phyloP scores from a whole-genome alignment of 2,797 vertebrate genomes.

The Tympanoctomys barrerae region DNA sequence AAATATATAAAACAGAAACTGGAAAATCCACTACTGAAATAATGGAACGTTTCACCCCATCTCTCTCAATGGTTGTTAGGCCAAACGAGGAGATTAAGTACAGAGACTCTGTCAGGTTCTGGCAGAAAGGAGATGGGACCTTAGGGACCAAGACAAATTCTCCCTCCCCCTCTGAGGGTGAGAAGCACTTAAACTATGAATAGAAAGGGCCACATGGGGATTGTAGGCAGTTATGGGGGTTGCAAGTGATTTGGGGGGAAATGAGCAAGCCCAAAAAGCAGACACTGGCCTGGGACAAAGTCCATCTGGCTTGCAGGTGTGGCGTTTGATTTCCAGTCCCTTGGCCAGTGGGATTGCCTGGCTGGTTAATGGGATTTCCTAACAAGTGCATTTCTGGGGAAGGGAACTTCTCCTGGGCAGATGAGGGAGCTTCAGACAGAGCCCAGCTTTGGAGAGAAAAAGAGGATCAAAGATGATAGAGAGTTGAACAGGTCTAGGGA shows the following conservation, averaged over 20 bases:
- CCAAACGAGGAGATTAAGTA: conserved; percentile 5
- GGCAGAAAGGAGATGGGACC: background rate
- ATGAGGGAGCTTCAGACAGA: background rate
- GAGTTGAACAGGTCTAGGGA: background rate
- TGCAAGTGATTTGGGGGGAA: background rate
- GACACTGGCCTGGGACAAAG: background rate
- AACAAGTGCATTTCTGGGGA: background rate
- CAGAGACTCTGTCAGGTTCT: background rate
- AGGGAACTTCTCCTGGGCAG: background rate
- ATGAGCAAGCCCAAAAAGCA: background rate
- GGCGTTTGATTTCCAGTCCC: background rate
- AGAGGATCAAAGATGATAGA: background rate
- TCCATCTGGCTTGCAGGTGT: too few species aligned
- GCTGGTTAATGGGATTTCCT: background rate
- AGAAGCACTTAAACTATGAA: background rate
- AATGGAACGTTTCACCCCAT: background rate
- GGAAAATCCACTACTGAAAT: conserved; percentile 10
- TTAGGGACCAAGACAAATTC: background rate
- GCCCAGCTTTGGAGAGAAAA: background rate
- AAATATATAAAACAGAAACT: background rate
- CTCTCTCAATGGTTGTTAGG: background rate
- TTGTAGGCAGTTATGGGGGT: background rate
- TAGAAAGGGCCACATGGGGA: background rate
- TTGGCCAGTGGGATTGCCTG: background rate
- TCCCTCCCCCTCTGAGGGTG: background rate